phyloP scores from a whole-genome alignment of 2,797 vertebrate genomes.

The Strix occidentalis region DNA sequence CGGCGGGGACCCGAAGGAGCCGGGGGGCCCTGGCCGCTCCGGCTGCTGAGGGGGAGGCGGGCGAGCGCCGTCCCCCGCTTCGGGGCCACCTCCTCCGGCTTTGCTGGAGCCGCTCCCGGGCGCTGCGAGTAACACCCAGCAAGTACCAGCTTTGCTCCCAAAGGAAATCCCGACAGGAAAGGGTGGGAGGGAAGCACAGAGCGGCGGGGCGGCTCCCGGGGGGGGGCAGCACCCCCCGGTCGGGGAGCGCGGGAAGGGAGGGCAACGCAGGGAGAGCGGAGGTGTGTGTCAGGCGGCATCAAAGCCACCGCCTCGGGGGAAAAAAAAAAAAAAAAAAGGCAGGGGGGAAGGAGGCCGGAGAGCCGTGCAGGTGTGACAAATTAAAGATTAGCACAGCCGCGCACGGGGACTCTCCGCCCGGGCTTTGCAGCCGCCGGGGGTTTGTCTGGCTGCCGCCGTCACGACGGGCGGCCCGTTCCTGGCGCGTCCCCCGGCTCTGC shows the following conservation, averaged over 20 bases:
- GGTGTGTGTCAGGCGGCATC: neutral
- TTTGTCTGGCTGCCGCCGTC: neutral
- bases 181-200: neutral
- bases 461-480: neutral
- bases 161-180: neutral
- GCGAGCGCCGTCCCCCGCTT: rapidly evolving
- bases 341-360: neutral
- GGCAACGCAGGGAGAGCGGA: neutral
- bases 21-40: neutral
- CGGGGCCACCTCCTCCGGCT: neutral
- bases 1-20: rapidly evolving
- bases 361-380: slow-evolving; percentile 52
- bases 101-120: neutral
- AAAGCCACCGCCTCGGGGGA: neutral
- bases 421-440: neutral
- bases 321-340: neutral
- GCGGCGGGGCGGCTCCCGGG: rapidly evolving
- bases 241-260: neutral
- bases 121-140: neutral
- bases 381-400: slow-evolving; percentile 17
- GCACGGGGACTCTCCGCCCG: neutral
- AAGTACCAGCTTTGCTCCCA: neutral
- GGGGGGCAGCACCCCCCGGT: neutral
- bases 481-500: neutral
- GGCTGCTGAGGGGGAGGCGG: neutral